These are phyloP conservation scores for Channallabes apus DNA, from an alignment of 2,797 vertebrate genomes.

Conservation along the genomic window DNA sequence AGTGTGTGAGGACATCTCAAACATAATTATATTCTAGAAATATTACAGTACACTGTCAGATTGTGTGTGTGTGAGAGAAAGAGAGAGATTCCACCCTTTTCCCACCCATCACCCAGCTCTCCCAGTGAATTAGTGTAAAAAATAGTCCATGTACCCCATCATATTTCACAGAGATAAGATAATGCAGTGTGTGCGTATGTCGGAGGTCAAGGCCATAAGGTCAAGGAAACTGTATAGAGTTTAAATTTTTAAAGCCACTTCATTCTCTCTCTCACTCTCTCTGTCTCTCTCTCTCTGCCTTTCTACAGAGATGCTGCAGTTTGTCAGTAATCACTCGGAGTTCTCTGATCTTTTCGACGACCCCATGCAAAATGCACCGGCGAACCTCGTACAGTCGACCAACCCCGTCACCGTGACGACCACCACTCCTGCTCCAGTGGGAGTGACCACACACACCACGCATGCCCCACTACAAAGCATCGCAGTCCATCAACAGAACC, in stretches of 20 bases:
- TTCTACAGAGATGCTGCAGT: constrained; percentile 93
- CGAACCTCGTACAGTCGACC: constrained; percentile 9
- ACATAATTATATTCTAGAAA: not conserved
- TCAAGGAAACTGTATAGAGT: not conserved
- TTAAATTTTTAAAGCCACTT: not conserved
- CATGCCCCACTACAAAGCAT: constrained; percentile 67
- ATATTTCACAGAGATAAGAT: not conserved
- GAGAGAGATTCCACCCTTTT: not conserved
- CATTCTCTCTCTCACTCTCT: not conserved
- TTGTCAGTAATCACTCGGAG: constrained; percentile 94
- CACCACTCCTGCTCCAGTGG: constrained; percentile 32
- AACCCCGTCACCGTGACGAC: constrained; percentile 56
- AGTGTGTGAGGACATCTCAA: not conserved
- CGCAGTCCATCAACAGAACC: constrained; percentile 58
- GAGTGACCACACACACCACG: constrained; percentile 70
- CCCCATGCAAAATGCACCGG: constrained; percentile 52
- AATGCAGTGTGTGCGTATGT: not conserved
- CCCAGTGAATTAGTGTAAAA: not conserved
- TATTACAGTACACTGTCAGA: not conserved
- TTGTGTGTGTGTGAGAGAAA: not conserved
- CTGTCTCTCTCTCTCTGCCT: not conserved
- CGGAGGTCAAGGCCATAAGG: constrained; percentile 71
- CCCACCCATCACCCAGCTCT: not conserved
- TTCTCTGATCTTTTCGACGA: constrained; percentile 93
- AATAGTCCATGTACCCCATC: not conserved